These are phyloP conservation scores for Standfussiana lucernea DNA, from an alignment of 2,888 invertebrate genomes.

Conservation along the genomic window DNA sequence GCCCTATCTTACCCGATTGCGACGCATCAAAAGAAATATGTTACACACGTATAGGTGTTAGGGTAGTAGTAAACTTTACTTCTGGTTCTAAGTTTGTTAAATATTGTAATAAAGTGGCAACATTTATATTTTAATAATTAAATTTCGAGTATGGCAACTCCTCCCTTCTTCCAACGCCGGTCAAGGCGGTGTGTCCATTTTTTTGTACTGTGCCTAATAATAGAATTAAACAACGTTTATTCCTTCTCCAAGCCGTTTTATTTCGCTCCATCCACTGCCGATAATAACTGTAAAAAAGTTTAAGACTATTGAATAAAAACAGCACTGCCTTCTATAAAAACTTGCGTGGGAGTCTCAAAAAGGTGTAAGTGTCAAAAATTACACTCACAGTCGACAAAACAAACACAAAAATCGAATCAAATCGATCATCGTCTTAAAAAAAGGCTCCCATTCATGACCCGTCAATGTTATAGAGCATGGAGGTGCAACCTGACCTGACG, in stretches of 20 bases:
- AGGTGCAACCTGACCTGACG: constrained; percentile 74
- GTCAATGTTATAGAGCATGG: constrained; percentile 66
- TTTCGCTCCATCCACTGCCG: too few species aligned
- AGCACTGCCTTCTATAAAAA: constrained; percentile 30
- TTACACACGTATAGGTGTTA: too few species aligned
- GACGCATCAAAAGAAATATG: background rate
- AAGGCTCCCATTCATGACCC: constrained; percentile 71
- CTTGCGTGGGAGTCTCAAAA: constrained; percentile 82
- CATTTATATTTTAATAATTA: too few species aligned
- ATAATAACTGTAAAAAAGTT: too few species aligned
- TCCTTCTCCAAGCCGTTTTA: too few species aligned
- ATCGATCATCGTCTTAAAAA: constrained; percentile 85
- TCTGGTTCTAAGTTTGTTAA: background rate
- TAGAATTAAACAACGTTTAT: too few species aligned
- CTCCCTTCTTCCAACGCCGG: too few species aligned
- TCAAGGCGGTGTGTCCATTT: too few species aligned
- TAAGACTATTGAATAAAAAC: background rate
- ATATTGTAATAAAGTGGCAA: too few species aligned
- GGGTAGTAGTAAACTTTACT: background rate
- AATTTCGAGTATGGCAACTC: too few species aligned
- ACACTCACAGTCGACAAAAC: constrained; percentile 77
- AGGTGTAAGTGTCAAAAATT: constrained; percentile 74
- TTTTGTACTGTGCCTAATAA: too few species aligned
- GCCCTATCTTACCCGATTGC: background rate
- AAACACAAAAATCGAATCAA: constrained; percentile 86